These are phyloP conservation scores for mouse (Mus musculus) DNA, from an alignment of 2,113 vertebrate genomes.

Conservation along the genomic window DNA sequence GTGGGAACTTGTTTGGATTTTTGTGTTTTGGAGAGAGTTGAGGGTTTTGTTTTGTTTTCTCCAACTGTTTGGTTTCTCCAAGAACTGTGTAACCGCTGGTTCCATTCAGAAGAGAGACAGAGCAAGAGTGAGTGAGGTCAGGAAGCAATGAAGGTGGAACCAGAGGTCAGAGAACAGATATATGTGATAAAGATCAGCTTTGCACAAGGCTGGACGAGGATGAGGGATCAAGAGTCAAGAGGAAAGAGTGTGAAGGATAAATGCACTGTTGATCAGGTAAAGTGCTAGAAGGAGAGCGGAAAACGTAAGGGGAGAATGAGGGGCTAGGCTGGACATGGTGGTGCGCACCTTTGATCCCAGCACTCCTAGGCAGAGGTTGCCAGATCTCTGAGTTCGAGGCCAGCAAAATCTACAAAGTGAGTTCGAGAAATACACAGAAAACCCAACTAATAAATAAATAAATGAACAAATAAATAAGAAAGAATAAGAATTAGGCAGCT, in stretches of 20 bases:
- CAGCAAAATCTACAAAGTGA: not conserved
- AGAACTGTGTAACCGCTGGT: not conserved
- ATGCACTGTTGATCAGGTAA: not conserved
- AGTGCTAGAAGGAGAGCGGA: not conserved
- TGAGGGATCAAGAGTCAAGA: not conserved
- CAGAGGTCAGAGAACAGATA: not conserved
- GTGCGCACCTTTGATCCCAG: not conserved
- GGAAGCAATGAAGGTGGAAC: not conserved
- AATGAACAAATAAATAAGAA: not conserved
- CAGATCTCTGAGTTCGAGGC: not conserved
- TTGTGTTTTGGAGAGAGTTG: not conserved
- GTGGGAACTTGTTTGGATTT: not conserved
- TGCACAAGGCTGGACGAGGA: not conserved
- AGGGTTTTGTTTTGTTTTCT: not conserved
- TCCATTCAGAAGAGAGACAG: not conserved
- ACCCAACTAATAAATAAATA: not conserved
- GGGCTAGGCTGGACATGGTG: not conserved
- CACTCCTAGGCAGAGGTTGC: not conserved
- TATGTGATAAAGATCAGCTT: not conserved
- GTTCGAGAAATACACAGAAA: not conserved
- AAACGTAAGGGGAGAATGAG: not conserved
- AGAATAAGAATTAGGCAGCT: not conserved
- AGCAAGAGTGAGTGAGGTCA: not conserved
- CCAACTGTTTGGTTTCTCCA: not conserved
- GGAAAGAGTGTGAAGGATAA: not conserved